Percentiles rank a stretch among this genome's conserved stretches.
These are phyloP conservation scores for Pseudois nayaur DNA, from an alignment of 2,113 vertebrate genomes.

Conservation along the genomic window DNA sequence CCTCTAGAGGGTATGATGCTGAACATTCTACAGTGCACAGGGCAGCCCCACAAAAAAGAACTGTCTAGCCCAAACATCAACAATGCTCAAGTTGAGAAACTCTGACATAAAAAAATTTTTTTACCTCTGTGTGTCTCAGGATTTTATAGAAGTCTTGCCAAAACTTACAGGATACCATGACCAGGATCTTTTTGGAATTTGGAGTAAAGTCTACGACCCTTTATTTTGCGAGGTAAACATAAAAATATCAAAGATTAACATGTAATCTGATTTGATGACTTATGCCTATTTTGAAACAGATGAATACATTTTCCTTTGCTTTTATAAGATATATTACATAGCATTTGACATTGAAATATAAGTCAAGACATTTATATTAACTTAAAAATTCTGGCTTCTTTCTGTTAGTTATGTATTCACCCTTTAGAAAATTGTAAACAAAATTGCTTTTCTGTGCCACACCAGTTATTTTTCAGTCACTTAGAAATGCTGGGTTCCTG, in stretches of 20 bases:
- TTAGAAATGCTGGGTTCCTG: not conserved
- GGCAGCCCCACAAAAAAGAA: not conserved
- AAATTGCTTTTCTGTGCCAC: slow-evolving; percentile 13
- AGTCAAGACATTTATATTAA: not conserved
- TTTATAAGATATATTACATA: not conserved
- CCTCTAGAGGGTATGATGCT: no score
- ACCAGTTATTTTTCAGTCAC: not conserved
- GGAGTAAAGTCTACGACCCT: slow-evolving; percentile 80
- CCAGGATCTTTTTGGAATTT: slow-evolving; percentile 73
- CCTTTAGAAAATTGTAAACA: not conserved
- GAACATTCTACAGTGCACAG: not conserved
- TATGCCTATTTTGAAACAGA: not conserved
- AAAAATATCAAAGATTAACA: not conserved
- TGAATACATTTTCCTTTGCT: not conserved
- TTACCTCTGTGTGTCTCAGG: slow-evolving; percentile 68
- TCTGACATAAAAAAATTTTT: not conserved
- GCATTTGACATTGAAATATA: not conserved
- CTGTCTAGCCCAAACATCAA: not conserved
- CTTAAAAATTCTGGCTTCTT: slow-evolving; percentile 20
- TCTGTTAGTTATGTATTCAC: not conserved
- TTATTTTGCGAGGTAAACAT: slow-evolving; percentile 82
- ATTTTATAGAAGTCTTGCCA: slow-evolving; percentile 76
- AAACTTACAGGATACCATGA: slow-evolving; percentile 72
- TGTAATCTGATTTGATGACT: not conserved
- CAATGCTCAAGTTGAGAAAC: not conserved